Conservation (phyloP, 2,888 invertebrate species). For the Hypena proboscidalis region DNA sequence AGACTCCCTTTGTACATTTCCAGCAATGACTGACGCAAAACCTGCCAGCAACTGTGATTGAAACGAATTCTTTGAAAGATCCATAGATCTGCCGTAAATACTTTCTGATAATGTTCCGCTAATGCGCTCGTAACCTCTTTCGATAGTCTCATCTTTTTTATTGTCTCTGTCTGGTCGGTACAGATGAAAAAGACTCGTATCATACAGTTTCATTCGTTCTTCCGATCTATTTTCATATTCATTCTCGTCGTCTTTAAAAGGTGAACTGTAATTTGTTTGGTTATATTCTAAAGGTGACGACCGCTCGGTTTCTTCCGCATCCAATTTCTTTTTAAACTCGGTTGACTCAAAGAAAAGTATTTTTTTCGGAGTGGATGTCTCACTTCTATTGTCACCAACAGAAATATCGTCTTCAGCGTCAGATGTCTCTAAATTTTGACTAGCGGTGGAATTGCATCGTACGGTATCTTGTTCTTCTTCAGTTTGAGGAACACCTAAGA, state of each 20-base stretch:
- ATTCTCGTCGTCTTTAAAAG: slow-evolving; percentile 73
- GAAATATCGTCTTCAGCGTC: slow-evolving; percentile 77
- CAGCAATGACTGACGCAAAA: slow-evolving; percentile 76
- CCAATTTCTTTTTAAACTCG: slow-evolving; percentile 52
- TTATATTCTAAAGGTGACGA: slow-evolving; percentile 66
- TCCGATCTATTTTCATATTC: slow-evolving; percentile 64
- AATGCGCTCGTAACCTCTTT: slow-evolving; percentile 61
- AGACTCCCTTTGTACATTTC: slow-evolving; percentile 67
- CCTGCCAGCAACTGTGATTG: slow-evolving; percentile 77
- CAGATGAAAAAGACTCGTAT: slow-evolving; percentile 71
- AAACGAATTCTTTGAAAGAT: slow-evolving; percentile 72
- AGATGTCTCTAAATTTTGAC: slow-evolving; percentile 63
- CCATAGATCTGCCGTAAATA: slow-evolving; percentile 76
- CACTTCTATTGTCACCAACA: slow-evolving; percentile 77
- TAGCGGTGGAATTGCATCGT: slow-evolving; percentile 54
- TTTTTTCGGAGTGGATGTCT: slow-evolving; percentile 67
- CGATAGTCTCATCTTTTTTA: slow-evolving; percentile 59
- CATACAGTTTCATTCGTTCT: slow-evolving; percentile 71
- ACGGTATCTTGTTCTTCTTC: slow-evolving; percentile 56
- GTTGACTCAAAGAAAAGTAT: slow-evolving; percentile 46
- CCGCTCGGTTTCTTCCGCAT: slow-evolving; percentile 55
- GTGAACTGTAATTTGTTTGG: slow-evolving; percentile 66
- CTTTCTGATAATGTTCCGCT: slow-evolving; percentile 63
- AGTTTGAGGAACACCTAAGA: slow-evolving; percentile 54
- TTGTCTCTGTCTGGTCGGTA: slow-evolving; percentile 67